Conservation (phyloP, 2,888 invertebrate species). For the Ormyrus nitidulus region DNA sequence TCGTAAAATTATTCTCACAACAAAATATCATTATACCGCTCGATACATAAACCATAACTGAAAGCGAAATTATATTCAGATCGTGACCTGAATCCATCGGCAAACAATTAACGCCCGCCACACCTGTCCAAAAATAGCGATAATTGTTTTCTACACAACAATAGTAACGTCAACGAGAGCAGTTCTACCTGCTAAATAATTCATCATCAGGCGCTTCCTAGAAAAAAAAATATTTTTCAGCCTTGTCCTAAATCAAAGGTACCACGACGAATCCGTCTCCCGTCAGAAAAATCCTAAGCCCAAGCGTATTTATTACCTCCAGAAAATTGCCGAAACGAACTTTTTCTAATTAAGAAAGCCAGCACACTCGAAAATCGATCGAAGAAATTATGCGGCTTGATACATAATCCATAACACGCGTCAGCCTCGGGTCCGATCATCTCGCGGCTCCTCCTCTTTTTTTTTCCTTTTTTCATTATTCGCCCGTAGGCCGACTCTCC, state of each 20-base stretch:
- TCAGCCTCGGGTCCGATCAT: slow-evolving; percentile 11
- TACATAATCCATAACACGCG: slow-evolving; percentile 20
- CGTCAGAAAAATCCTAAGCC: too few species aligned
- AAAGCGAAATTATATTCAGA: not conserved
- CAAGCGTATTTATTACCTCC: too few species aligned
- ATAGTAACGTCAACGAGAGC: not conserved
- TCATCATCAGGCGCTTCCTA: not conserved
- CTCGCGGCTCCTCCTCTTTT: not conserved
- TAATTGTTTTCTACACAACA: not conserved
- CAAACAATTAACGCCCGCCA: not conserved
- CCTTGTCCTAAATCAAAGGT: too few species aligned
- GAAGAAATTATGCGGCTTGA: not conserved
- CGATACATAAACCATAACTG: not conserved
- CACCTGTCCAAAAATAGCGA: not conserved
- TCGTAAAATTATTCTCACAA: too few species aligned
- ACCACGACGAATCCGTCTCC: too few species aligned
- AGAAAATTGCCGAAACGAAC: too few species aligned
- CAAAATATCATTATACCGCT: not conserved
- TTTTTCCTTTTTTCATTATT: not conserved
- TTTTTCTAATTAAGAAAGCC: too few species aligned
- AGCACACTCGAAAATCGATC: too few species aligned
- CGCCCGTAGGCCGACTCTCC: not conserved
- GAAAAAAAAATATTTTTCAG: too few species aligned
- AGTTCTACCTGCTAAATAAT: not conserved
- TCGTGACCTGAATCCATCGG: slow-evolving; percentile 1